Percentiles rank a stretch among this genome's conserved stretches.
Evolutionary conservation across 2,113 vertebrate species (phyloP).

Genomic region (Stigmatopora argus): DNA sequence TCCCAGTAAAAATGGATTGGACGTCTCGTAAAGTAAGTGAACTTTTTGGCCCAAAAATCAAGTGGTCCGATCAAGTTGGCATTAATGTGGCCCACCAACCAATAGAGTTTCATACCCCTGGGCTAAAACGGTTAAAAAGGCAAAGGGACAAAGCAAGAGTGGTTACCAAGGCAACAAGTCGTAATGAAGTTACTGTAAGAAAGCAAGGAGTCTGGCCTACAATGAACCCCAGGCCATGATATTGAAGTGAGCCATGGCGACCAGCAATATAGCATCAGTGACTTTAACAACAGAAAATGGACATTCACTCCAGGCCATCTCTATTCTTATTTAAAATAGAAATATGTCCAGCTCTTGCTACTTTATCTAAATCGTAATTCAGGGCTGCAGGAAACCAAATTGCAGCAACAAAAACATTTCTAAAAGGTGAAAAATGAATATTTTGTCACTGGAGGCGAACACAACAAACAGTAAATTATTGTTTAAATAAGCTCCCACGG

Average conservation of each 20-base stretch:
- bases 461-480: not conserved
- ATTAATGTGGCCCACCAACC: no score
- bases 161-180: conserved; percentile 31
- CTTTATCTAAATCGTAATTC: not conserved
- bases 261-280: not conserved
- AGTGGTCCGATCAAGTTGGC: no score
- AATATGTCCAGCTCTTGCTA: not conserved
- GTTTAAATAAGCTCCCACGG: not conserved
- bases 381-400: not conserved
- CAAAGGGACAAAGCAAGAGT: not conserved
- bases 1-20: no score
- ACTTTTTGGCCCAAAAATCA: no score
- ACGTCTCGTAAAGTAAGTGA: no score
- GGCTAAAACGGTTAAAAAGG: not conserved
- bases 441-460: not conserved
- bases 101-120: no score
- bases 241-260: not conserved
- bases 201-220: not conserved
- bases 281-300: not conserved
- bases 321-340: not conserved
- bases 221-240: not conserved
- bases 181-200: conserved; percentile 4
- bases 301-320: not conserved
- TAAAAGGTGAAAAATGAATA: not conserved
- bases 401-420: not conserved